Evolutionary conservation across 2,888 invertebrate genomes (phyloP).

Genomic region (Melanotus villosus): DNA sequence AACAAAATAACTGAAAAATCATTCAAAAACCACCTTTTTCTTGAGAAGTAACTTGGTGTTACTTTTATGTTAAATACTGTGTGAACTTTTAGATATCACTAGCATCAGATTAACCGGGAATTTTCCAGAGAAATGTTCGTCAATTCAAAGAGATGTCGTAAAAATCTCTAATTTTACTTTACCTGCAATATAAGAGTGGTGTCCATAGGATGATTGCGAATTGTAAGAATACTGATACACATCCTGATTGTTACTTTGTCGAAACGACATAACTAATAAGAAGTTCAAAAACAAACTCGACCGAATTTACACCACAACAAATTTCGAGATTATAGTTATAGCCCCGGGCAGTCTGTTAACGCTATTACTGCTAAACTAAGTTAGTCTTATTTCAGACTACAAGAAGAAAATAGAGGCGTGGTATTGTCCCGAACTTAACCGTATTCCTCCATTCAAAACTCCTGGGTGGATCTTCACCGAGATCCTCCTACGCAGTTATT

Average conservation of each 20-base stretch:
- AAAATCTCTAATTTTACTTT: not conserved
- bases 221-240: constrained; percentile 39
- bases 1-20: no score
- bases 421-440: constrained; percentile 30
- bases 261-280: constrained; percentile 34
- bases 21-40: no score
- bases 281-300: not conserved
- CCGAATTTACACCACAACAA: not conserved
- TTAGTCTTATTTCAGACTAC: constrained; percentile 37
- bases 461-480: constrained; percentile 39
- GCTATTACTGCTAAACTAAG: constrained; percentile 20
- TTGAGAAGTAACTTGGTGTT: no score
- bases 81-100: no score
- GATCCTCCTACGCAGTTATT: constrained; percentile 45
- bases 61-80: no score
- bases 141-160: no score
- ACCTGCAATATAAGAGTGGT: constrained; percentile 38
- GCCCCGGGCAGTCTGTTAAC: constrained; percentile 6
- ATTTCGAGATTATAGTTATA: constrained; percentile 4
- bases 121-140: no score
- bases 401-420: constrained; percentile 43
- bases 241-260: constrained; percentile 38
- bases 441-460: constrained; percentile 46
- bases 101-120: no score
- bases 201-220: constrained; percentile 35